These are phyloP conservation scores for Osedax fenrisi DNA, from an alignment of 2,888 invertebrate genomes.

Conservation along the genomic window DNA sequence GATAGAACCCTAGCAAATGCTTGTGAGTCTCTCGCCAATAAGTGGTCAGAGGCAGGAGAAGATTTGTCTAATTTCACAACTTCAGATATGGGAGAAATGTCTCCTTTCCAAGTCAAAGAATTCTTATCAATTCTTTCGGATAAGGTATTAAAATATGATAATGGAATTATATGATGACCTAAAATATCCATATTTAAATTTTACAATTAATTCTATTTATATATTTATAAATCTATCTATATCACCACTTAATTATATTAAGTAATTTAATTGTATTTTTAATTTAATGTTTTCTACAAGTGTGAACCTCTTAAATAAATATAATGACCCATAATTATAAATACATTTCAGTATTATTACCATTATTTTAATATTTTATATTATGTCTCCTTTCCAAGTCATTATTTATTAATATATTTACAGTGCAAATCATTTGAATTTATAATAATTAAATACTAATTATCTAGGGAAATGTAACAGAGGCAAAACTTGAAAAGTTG, in stretches of 20 bases:
- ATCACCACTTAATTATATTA: too few species aligned
- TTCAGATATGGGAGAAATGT: conserved; percentile 56
- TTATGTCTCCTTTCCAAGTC: conserved; percentile 51
- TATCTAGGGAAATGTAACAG: background rate
- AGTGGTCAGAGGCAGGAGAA: conserved; percentile 54
- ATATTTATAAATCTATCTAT: too few species aligned
- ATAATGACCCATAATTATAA: too few species aligned
- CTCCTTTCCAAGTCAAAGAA: conserved; percentile 60
- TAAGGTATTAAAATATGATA: conserved; percentile 34
- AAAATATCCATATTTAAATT: too few species aligned
- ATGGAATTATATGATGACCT: too few species aligned
- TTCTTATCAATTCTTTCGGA: conserved; percentile 62
- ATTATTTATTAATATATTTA: conserved; percentile 51
- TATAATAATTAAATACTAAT: conserved; percentile 45
- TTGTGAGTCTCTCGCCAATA: conserved; percentile 55
- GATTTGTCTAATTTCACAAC: conserved; percentile 49
- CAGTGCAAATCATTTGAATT: conserved; percentile 53
- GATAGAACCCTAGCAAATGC: conserved; percentile 60
- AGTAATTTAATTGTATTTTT: too few species aligned
- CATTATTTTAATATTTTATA: conserved; percentile 31
- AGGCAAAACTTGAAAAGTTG: background rate
- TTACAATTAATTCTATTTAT: too few species aligned
- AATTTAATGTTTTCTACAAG: too few species aligned
- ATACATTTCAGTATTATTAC: too few species aligned
- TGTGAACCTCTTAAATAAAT: too few species aligned